Conservation (phyloP, 2,797 vertebrate genomes). For the Merluccius polli region DNA sequence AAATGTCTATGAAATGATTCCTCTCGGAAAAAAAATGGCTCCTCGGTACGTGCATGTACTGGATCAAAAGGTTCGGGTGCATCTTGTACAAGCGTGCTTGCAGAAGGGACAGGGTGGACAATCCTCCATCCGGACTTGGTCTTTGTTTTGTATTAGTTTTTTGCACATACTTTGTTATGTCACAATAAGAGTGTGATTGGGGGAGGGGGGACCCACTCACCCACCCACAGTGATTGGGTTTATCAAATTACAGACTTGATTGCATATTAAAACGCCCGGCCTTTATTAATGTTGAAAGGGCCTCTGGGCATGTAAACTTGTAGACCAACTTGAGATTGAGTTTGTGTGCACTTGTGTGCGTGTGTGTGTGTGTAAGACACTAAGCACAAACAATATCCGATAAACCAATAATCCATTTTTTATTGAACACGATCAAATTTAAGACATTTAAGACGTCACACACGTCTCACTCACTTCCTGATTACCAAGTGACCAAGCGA, state of each 20-base stretch:
- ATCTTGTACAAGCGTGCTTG: conserved; percentile 55
- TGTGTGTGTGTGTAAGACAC: background rate
- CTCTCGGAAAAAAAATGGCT: conserved; percentile 69
- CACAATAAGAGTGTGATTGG: background rate
- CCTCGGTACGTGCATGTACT: conserved; percentile 71
- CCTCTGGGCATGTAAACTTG: background rate
- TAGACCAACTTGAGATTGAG: background rate
- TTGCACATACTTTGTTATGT: background rate
- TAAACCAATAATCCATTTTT: background rate
- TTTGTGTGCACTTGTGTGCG: background rate
- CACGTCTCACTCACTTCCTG: background rate
- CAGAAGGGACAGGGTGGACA: background rate
- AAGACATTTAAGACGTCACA: too few relatives aligned
- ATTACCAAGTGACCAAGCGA: background rate
- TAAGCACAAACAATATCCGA: background rate
- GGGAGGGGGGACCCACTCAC: background rate
- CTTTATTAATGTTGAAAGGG: background rate
- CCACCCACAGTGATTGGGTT: background rate
- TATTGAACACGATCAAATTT: background rate
- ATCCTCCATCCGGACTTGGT: conserved; percentile 55
- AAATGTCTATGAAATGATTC: conserved; percentile 61
- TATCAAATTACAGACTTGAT: background rate
- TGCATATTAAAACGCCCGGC: background rate
- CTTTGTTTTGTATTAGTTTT: background rate
- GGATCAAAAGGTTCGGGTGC: conserved; percentile 62